Conservation (phyloP, 2,888 invertebrate species). For the Agrilus biguttatus region DNA sequence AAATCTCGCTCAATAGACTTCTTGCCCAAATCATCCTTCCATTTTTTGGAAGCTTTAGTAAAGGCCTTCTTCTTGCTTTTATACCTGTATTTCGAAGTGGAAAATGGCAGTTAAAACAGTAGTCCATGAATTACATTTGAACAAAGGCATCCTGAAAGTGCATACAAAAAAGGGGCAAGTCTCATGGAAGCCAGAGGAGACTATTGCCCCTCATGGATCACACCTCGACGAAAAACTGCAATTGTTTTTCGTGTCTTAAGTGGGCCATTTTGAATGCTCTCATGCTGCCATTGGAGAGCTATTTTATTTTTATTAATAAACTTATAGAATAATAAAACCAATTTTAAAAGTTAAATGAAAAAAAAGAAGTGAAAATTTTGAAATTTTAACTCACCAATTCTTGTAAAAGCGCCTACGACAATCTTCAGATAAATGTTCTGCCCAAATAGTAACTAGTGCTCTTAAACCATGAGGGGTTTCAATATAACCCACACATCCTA, state of each 20-base stretch:
- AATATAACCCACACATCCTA: conserved; percentile 97
- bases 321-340: neutral
- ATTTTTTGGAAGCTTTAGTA: conserved; percentile 95
- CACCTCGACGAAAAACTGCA: conserved; percentile 19
- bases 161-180: conserved; percentile 34
- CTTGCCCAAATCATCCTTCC: conserved; percentile 94
- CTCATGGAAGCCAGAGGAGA: conserved; percentile 64
- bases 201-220: conserved; percentile 22
- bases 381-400: conserved; percentile 73
- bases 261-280: conserved; percentile 36
- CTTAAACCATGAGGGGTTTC: conserved; percentile 96
- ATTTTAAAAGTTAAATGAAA: neutral
- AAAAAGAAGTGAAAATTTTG: neutral
- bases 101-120: neutral
- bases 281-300: conserved; percentile 61
- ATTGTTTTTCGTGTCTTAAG: conserved; percentile 15
- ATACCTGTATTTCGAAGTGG: conserved; percentile 57
- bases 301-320: conserved; percentile 22
- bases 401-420: conserved; percentile 98
- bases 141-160: conserved; percentile 15
- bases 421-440: conserved; percentile 97
- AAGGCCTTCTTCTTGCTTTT: conserved; percentile 99
- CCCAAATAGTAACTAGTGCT: conserved; percentile 92
- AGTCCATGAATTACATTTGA: conserved; percentile 1
- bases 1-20: conserved; percentile 95